Evolutionary conservation across 2,888 invertebrate species (phyloP).

Genomic region (Danaus chrysippus): DNA sequence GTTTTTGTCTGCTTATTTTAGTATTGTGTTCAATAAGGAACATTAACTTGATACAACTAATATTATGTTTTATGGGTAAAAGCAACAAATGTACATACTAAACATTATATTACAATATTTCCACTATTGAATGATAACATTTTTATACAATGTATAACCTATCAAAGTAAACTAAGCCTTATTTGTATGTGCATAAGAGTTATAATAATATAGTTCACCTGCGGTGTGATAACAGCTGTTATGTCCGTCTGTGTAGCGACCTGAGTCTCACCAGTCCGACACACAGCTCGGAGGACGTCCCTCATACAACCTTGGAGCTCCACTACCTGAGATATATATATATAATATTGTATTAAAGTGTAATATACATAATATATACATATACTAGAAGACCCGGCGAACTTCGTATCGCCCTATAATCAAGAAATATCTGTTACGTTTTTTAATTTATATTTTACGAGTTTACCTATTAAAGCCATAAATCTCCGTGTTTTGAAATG

Average conservation of each 20-base stretch:
- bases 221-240: constrained; percentile 87
- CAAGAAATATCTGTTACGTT: too few relatives aligned
- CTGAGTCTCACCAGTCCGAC: constrained; percentile 52
- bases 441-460: too few relatives aligned
- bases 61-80: too few relatives aligned
- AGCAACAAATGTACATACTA: too few relatives aligned
- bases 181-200: background rate
- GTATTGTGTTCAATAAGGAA: background rate
- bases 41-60: too few relatives aligned
- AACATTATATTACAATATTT: too few relatives aligned
- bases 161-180: background rate
- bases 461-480: too few relatives aligned
- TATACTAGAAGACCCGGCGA: too few relatives aligned
- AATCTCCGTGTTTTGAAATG: too few relatives aligned
- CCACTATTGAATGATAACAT: too few relatives aligned
- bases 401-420: too few relatives aligned
- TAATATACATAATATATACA: background rate
- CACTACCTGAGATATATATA: constrained; percentile 80
- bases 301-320: constrained; percentile 66
- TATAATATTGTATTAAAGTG: background rate
- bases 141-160: too few relatives aligned
- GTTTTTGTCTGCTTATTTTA: background rate
- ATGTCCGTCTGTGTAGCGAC: constrained; percentile 89
- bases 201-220: constrained; percentile 64
- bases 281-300: constrained; percentile 81